Conservation (phyloP, 2,113 vertebrate genomes). For the Bettongia penicillata region DNA sequence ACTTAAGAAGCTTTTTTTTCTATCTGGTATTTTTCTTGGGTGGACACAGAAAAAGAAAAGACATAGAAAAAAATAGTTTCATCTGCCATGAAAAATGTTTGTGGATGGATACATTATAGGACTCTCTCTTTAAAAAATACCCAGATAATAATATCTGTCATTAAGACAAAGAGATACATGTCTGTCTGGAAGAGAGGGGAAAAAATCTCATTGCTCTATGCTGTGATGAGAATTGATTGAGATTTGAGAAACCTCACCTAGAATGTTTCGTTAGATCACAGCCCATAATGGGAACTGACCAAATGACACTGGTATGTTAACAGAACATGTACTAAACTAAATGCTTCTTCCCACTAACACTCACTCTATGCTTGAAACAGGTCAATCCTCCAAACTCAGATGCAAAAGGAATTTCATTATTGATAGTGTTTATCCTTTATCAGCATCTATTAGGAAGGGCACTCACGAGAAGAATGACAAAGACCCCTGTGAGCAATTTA, state of each 20-base stretch:
- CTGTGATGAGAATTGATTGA: neutral
- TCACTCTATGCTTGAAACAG: neutral
- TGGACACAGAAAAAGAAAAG: neutral
- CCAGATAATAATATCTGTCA: slow-evolving; percentile 29
- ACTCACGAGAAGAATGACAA: neutral
- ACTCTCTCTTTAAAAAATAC: neutral
- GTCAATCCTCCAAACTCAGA: neutral
- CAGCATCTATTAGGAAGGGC: neutral
- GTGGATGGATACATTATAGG: neutral
- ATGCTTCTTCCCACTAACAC: neutral
- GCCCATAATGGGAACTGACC: neutral
- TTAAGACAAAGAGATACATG: neutral
- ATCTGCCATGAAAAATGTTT: neutral
- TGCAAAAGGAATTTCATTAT: neutral
- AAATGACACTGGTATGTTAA: neutral
- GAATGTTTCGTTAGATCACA: neutral
- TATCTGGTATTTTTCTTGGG: neutral
- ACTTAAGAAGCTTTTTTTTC: neutral
- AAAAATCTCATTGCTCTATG: slow-evolving; percentile 5
- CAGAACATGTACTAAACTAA: neutral
- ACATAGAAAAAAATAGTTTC: neutral
- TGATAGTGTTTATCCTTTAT: neutral
- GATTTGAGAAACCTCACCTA: neutral
- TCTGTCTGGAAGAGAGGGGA: neutral
- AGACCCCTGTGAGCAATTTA: neutral